A percentile compares a stretch with the other conserved stretches of the same genome.
Evolutionary conservation across 2,888 invertebrate species (phyloP).

Genomic region (Caenorhabditis japonica): DNA sequence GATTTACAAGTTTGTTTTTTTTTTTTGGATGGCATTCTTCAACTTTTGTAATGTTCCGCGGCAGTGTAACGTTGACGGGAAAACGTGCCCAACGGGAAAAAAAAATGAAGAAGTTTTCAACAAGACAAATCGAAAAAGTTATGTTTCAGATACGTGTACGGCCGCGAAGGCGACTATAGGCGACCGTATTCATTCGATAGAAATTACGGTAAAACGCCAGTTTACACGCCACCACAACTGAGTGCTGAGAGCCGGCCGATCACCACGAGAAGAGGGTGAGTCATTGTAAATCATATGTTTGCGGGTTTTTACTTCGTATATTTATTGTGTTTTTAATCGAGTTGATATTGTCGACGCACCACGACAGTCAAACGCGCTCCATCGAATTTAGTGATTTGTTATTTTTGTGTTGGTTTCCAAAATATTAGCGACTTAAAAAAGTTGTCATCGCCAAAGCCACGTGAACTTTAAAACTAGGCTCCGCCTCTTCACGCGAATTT

Average conservation of each 20-base stretch:
- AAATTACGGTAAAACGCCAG: slow-evolving; percentile 53
- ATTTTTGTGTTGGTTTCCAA: too few relatives aligned
- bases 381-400: too few relatives aligned
- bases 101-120: too few relatives aligned
- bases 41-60: background rate
- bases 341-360: background rate
- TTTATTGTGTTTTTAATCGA: background rate
- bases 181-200: slow-evolving; percentile 75
- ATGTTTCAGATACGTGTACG: slow-evolving; percentile 72
- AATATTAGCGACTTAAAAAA: too few relatives aligned
- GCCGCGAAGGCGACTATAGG: slow-evolving; percentile 70
- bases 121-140: too few relatives aligned
- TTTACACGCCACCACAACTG: slow-evolving; percentile 74
- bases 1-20: slow-evolving; percentile 71
- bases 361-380: too few relatives aligned
- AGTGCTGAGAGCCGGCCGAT: slow-evolving; percentile 63
- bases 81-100: too few relatives aligned
- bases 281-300: background rate
- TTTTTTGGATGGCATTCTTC: too few relatives aligned
- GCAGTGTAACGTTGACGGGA: too few relatives aligned
- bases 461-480: too few relatives aligned
- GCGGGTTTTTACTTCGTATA: background rate
- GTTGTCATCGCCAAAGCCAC: too few relatives aligned
- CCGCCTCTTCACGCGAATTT: too few relatives aligned
- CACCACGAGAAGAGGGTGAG: slow-evolving; percentile 66